Evolutionary conservation across 2,113 vertebrate genomes (phyloP).

Genomic region (Peromyscus polionotus): DNA sequence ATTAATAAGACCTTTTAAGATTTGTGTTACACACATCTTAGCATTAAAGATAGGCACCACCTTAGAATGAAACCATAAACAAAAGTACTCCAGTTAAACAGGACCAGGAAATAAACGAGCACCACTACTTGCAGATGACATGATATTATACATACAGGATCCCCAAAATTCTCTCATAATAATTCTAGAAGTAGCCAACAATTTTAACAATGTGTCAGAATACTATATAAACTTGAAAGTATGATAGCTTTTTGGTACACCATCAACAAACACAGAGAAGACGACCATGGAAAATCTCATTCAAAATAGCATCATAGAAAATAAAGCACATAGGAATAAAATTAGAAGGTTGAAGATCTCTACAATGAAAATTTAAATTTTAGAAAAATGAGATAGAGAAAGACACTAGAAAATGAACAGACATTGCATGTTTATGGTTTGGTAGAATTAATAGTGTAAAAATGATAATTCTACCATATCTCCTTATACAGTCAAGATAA

Average conservation of each 20-base stretch:
- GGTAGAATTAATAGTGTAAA: neutral
- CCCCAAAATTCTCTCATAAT: neutral
- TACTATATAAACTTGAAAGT: neutral
- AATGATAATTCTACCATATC: neutral
- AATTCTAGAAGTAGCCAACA: neutral
- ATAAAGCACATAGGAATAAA: neutral
- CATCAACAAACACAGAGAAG: neutral
- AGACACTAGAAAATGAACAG: neutral
- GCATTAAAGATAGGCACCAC: neutral
- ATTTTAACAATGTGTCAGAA: neutral
- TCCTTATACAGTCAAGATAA: neutral
- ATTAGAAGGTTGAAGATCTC: neutral
- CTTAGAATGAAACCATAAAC: neutral
- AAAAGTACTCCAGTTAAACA: neutral
- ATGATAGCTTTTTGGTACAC: neutral
- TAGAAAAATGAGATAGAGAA: neutral
- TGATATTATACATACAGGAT: neutral
- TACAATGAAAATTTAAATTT: neutral
- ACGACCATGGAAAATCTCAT: neutral
- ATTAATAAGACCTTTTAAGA: no score
- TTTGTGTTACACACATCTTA: neutral
- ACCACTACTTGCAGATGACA: neutral
- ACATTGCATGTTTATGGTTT: neutral
- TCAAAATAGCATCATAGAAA: neutral
- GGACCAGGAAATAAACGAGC: neutral